phyloP scores from a whole-genome alignment of 2,797 vertebrate species.

The Leptodactylus fallax region DNA sequence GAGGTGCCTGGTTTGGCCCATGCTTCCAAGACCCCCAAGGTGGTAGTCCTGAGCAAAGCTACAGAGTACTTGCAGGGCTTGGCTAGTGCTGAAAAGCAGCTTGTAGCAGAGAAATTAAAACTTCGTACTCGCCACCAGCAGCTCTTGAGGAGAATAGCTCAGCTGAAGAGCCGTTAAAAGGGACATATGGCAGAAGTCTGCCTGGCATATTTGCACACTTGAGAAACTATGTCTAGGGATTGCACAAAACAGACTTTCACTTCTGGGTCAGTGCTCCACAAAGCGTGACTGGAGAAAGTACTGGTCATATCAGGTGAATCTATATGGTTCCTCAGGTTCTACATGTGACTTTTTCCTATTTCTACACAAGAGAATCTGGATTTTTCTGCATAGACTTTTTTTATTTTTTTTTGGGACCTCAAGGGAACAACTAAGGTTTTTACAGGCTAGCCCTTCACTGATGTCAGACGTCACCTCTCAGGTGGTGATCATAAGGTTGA shows the following conservation, averaged over 20 bases:
- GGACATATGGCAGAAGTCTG: conserved; percentile 10
- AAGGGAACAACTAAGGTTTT: not conserved
- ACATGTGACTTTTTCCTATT: conserved; percentile 59
- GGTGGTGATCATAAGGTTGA: not conserved
- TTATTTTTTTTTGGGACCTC: not conserved
- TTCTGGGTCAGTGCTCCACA: conserved; percentile 25
- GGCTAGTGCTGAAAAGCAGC: conserved; percentile 82
- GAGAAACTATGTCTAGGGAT: conserved; percentile 60
- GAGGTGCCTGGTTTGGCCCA: conserved; percentile 87
- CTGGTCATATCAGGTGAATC: conserved; percentile 53
- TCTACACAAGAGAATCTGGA: conserved; percentile 17
- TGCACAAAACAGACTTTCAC: conserved; percentile 54
- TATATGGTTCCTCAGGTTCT: conserved; percentile 45
- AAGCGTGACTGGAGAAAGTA: conserved; percentile 28
- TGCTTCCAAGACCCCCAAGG: conserved; percentile 91
- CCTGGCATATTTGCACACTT: conserved; percentile 76
- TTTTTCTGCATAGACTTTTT: not conserved
- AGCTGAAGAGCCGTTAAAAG: conserved; percentile 85
- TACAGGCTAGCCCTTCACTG: not conserved
- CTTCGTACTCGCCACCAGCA: conserved; percentile 85
- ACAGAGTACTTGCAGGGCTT: conserved; percentile 87
- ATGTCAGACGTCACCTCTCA: not conserved
- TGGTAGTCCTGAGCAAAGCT: conserved; percentile 92
- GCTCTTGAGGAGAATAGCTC: conserved; percentile 86
- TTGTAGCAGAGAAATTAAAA: conserved; percentile 87